Evolutionary conservation across 2,113 vertebrate genomes (phyloP), one percentile per base, ranked within the genome.

Genomic region (Lamprologus tigripictilis): DNA sequence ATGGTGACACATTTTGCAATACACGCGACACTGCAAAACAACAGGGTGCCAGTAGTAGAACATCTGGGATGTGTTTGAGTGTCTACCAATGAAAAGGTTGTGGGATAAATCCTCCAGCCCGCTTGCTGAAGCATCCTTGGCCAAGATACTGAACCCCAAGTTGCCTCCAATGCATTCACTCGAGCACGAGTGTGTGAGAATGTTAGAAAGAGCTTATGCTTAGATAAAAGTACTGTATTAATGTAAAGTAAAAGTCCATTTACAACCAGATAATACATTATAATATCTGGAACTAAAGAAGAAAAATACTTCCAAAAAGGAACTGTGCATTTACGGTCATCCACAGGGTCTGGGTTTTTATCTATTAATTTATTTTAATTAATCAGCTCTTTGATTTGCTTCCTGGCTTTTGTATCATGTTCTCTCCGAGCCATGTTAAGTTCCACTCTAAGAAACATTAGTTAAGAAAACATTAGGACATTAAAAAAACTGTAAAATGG

Each of bases 11-110:
- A 73, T 45, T 73, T 10, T 73, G 40, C 13, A 73, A 73, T 45
- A 76, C 23, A 5, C 4, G 1, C 42, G 3, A 11, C 42, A 31
- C 23, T 31, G 42, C 42, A 76, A 28, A 17, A 76, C 71, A 73
- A 26, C 3, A 0, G 37, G 37, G 5, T 10, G 21, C 21, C 37
- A 16, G 13, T 16, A 23, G 40, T 17, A 47, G 8, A 28, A 16
- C 68, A 73, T 45, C 21, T 28, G 21, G 68, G 14, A 17, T 17
- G 7, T 47, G 21, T 45, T 73, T 7, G 0, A 16, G 40, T 73
- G 40, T 73, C 21, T 47, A 73, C 21, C 68, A 73, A 45, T 17
- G 1, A 45, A 40, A 73, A 3, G 40, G 9, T 11, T 26, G 40
- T 17, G 14, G 3, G 66, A 73, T 13, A 3, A 2, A 6, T 68